phyloP scores from a whole-genome alignment of 2,888 invertebrate genomes.

The Ophioninae sp. region DNA sequence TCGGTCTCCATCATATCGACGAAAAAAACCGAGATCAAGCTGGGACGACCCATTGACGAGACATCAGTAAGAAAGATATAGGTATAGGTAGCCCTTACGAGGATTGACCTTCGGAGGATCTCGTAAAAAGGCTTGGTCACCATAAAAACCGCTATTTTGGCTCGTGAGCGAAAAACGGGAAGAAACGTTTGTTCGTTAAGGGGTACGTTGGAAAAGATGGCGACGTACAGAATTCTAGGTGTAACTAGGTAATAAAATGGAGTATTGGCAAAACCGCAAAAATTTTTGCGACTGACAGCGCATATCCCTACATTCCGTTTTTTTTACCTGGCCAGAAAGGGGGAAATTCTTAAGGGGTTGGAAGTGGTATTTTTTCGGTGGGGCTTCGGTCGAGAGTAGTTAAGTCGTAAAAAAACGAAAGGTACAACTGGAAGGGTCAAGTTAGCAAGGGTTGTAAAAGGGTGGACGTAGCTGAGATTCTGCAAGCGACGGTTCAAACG shows the following conservation, averaged over 20 bases:
- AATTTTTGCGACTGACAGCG: constrained; percentile 69
- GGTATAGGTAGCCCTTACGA: constrained; percentile 49
- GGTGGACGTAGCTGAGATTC: constrained; percentile 68
- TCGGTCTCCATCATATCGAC: constrained; percentile 4
- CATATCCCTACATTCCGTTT: constrained; percentile 66
- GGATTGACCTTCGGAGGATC: constrained; percentile 58
- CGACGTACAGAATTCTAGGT: constrained; percentile 52
- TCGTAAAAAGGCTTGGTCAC: constrained; percentile 72
- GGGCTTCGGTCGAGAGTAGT: constrained; percentile 64
- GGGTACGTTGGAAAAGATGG: constrained; percentile 35
- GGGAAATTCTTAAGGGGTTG: constrained; percentile 70
- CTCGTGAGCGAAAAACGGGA: constrained; percentile 68
- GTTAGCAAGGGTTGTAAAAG: constrained; percentile 77
- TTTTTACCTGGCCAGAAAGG: constrained; percentile 60
- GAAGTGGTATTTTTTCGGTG: constrained; percentile 53
- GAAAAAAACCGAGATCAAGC: constrained; percentile 46
- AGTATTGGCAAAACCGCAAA: constrained; percentile 73
- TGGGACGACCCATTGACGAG: constrained; percentile 10
- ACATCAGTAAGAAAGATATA: constrained; percentile 8
- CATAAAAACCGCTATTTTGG: constrained; percentile 76
- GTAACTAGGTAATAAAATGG: constrained; percentile 62
- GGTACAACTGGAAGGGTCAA: constrained; percentile 75
- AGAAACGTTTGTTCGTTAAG: constrained; percentile 40
- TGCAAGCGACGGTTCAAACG: constrained; percentile 51
- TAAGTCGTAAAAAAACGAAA: constrained; percentile 76